Evolutionary conservation across 2,888 invertebrate genomes (phyloP).

Genomic region (Drosophila hamatofila): DNA sequence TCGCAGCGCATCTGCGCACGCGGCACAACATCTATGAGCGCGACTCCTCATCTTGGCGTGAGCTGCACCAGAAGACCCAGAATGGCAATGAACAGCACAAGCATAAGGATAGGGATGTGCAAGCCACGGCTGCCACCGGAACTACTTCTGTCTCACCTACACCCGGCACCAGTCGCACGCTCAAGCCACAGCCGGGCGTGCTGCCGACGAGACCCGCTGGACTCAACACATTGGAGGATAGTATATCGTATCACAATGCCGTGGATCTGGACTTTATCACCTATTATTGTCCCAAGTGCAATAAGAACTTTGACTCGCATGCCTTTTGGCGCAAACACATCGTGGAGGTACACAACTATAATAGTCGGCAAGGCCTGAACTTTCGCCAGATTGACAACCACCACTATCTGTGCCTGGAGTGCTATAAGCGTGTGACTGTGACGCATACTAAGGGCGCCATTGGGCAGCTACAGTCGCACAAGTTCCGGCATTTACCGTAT

Average conservation of each 20-base stretch:
- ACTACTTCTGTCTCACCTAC: conserved; percentile 38
- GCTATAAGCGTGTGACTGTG: conserved; percentile 82
- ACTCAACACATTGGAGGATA: conserved; percentile 80
- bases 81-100: conserved; percentile 26
- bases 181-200: conserved; percentile 50
- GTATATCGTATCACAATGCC: conserved; percentile 81
- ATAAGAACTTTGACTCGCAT: conserved; percentile 79
- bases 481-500: conserved; percentile 81
- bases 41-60: conserved; percentile 46
- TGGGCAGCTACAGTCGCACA: conserved; percentile 82
- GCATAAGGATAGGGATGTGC: conserved; percentile 5
- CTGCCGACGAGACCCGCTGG: conserved; percentile 70
- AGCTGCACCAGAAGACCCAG: conserved; percentile 43
- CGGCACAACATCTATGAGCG: conserved; percentile 78
- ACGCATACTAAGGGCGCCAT: conserved; percentile 83
- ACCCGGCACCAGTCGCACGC: conserved; percentile 48
- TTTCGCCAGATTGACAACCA: conserved; percentile 82
- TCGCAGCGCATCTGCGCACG: conserved; percentile 77
- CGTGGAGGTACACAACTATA: conserved; percentile 80
- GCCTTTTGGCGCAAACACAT: conserved; percentile 83
- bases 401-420: conserved; percentile 81
- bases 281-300: conserved; percentile 81
- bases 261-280: conserved; percentile 82
- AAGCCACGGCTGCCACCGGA: not conserved
- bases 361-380: conserved; percentile 79